Evolutionary conservation across 1,140 invertebrate genomes (phyloP).

Genomic region (Leptoteleia sp.): DNA sequence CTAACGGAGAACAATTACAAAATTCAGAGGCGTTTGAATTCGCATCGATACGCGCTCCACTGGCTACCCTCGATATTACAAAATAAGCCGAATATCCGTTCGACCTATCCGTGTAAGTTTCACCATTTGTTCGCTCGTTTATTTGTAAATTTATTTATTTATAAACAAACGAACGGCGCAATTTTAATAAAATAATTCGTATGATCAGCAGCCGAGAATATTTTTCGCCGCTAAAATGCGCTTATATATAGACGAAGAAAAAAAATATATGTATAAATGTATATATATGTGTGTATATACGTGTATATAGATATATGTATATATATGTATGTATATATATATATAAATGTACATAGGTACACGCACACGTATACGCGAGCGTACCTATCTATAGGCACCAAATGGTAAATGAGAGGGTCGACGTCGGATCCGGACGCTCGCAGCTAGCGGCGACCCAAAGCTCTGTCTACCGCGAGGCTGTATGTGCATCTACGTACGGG

Average conservation of each 20-base stretch:
- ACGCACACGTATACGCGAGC: slow-evolving; percentile 58
- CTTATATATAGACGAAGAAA: slow-evolving; percentile 20
- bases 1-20: not conserved
- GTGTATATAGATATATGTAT: slow-evolving; percentile 2
- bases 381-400: slow-evolving; percentile 82
- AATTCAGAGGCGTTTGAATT: slow-evolving; percentile 18
- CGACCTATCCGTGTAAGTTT: no score
- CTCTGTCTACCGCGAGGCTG: slow-evolving; percentile 80
- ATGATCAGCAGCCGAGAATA: not conserved
- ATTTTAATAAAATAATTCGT: slow-evolving; percentile 11
- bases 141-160: slow-evolving; percentile 18
- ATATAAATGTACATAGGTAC: slow-evolving; percentile 25
- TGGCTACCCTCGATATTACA: slow-evolving; percentile 11
- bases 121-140: no score
- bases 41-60: slow-evolving; percentile 6
- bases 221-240: not conserved
- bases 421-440: slow-evolving; percentile 78
- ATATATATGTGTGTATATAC: not conserved
- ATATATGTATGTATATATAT: slow-evolving; percentile 24
- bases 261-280: slow-evolving; percentile 37
- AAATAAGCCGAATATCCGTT: slow-evolving; percentile 64
- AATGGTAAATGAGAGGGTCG: slow-evolving; percentile 82
- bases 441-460: slow-evolving; percentile 82
- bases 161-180: slow-evolving; percentile 16
- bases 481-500: slow-evolving; percentile 78